Conservation (phyloP, 2,888 invertebrate genomes). For the Pheosia gnoma region DNA sequence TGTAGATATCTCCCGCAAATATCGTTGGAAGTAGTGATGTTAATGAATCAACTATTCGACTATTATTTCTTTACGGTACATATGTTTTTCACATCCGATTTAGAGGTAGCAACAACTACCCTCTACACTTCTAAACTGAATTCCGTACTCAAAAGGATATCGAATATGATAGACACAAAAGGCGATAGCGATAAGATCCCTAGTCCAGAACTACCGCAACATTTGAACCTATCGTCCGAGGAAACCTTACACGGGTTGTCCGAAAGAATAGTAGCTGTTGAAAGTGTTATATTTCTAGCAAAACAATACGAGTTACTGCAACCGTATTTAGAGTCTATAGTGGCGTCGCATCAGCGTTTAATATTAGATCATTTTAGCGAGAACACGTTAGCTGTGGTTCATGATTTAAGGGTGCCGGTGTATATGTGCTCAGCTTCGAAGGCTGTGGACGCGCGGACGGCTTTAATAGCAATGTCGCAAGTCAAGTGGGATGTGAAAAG, state of each 20-base stretch:
- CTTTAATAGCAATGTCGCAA: slow-evolving; percentile 93
- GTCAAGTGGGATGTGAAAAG: slow-evolving; percentile 98
- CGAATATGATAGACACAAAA: slow-evolving; percentile 86
- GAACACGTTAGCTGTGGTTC: slow-evolving; percentile 88
- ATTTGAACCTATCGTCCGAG: slow-evolving; percentile 71
- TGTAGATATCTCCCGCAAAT: slow-evolving; percentile 94
- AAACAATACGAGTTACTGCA: slow-evolving; percentile 94
- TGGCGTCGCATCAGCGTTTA: slow-evolving; percentile 88
- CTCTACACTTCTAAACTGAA: slow-evolving; percentile 88
- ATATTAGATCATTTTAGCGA: slow-evolving; percentile 88
- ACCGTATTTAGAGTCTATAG: slow-evolving; percentile 92
- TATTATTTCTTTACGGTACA: slow-evolving; percentile 96
- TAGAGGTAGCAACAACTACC: slow-evolving; percentile 82
- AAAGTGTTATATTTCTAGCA: slow-evolving; percentile 95
- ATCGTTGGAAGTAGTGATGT: slow-evolving; percentile 94
- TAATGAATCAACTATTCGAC: slow-evolving; percentile 96
- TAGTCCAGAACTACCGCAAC: slow-evolving; percentile 58
- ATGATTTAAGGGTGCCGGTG: slow-evolving; percentile 92
- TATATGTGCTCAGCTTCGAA: slow-evolving; percentile 94
- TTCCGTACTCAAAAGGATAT: slow-evolving; percentile 90
- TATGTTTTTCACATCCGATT: slow-evolving; percentile 91
- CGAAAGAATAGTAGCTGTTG: slow-evolving; percentile 95
- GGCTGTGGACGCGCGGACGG: slow-evolving; percentile 90
- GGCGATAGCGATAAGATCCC: slow-evolving; percentile 58
- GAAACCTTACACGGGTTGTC: slow-evolving; percentile 92